Conservation (phyloP, 2,888 invertebrate genomes). For the Brachylomia viminalis region DNA sequence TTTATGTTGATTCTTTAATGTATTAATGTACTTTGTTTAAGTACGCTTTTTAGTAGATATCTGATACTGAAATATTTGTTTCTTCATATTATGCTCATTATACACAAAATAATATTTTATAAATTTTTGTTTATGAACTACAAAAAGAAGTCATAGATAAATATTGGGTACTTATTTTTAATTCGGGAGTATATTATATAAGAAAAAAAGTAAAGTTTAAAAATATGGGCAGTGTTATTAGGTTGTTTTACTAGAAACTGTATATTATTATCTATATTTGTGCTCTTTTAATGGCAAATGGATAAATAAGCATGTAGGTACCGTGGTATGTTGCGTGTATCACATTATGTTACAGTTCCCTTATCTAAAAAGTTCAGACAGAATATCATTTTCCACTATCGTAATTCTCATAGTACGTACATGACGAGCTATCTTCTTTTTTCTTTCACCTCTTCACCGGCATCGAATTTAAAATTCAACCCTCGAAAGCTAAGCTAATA, state of each 20-base stretch:
- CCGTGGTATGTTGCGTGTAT: neutral
- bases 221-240: neutral
- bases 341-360: too few species aligned
- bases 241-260: neutral
- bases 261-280: neutral
- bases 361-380: neutral
- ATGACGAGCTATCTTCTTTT: neutral
- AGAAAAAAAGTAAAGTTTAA: neutral
- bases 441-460: neutral
- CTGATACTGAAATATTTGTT: neutral
- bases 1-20: neutral
- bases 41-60: neutral
- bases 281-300: neutral
- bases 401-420: neutral
- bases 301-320: neutral
- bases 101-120: too few species aligned
- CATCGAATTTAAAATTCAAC: neutral
- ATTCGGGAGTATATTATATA: too few species aligned
- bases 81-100: too few species aligned
- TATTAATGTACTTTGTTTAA: neutral
- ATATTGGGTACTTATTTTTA: constrained; percentile 9
- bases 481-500: constrained; percentile 31
- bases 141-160: neutral
- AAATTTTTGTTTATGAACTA: neutral
- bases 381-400: neutral